phyloP scores from a whole-genome alignment of 1,140 invertebrate genomes.

The Aphelinus atriplicis region DNA sequence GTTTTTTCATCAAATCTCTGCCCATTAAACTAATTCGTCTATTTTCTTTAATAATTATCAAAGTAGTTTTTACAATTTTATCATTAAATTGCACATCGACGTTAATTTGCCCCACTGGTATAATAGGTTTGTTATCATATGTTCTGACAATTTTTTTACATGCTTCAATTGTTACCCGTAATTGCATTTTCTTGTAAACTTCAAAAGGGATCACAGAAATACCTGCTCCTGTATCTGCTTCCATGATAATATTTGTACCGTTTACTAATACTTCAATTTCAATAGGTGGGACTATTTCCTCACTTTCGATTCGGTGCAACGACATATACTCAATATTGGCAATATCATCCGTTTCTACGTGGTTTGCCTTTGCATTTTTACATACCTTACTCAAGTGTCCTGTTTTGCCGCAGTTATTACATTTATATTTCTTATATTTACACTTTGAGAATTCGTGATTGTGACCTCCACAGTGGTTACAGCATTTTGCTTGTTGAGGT shows the following conservation, averaged over 20 bases:
- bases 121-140: background rate
- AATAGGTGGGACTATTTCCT: background rate
- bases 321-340: background rate
- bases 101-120: background rate
- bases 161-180: background rate
- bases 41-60: constrained; percentile 6
- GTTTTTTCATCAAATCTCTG: background rate
- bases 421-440: constrained; percentile 31
- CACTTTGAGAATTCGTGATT: constrained; percentile 18
- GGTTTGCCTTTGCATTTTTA: background rate
- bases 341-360: background rate
- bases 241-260: background rate
- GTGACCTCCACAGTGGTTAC: constrained; percentile 6
- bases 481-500: background rate
- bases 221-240: background rate
- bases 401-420: background rate
- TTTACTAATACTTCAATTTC: background rate
- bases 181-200: background rate
- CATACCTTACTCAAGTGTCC: background rate
- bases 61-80: background rate
- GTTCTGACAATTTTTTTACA: background rate
- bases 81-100: background rate
- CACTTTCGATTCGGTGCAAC: background rate
- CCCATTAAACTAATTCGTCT: too few species aligned
- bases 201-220: background rate